phyloP scores from a whole-genome alignment of 2,888 invertebrate species.

The Heliconius aoede region DNA sequence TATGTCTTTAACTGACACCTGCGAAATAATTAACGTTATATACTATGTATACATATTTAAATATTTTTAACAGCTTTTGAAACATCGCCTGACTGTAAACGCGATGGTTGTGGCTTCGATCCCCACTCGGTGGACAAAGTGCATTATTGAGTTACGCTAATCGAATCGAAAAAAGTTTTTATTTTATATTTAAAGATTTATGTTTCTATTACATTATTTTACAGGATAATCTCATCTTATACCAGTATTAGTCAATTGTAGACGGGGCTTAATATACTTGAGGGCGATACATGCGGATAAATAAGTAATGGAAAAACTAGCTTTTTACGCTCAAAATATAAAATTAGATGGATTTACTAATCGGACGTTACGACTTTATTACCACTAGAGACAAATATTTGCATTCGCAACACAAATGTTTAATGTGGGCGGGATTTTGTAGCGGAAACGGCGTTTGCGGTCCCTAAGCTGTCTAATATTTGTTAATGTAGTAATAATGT shows the following conservation, averaged over 20 bases:
- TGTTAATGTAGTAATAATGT: not conserved
- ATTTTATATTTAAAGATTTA: too few relatives aligned
- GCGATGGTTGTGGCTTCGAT: not conserved
- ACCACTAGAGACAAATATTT: constrained; percentile 14
- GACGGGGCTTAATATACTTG: too few relatives aligned
- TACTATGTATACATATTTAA: not conserved
- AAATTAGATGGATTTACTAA: not conserved
- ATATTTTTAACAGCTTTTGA: too few relatives aligned
- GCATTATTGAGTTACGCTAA: too few relatives aligned
- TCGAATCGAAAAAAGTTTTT: too few relatives aligned
- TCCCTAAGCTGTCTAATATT: not conserved
- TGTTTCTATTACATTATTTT: too few relatives aligned
- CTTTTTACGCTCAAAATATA: not conserved
- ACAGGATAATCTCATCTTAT: too few relatives aligned
- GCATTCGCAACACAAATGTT: constrained; percentile 15
- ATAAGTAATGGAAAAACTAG: not conserved
- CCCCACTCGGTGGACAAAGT: not conserved
- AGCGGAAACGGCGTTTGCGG: constrained; percentile 13
- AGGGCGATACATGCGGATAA: not conserved
- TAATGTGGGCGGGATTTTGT: constrained; percentile 5
- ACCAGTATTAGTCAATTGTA: too few relatives aligned
- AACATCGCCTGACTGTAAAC: not conserved
- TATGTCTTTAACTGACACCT: constrained; percentile 29
- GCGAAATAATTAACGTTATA: constrained; percentile 19
- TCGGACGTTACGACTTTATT: constrained; percentile 8